phyloP scores from a whole-genome alignment of 1,140 invertebrate species.

The Bilobella aurantiaca region DNA sequence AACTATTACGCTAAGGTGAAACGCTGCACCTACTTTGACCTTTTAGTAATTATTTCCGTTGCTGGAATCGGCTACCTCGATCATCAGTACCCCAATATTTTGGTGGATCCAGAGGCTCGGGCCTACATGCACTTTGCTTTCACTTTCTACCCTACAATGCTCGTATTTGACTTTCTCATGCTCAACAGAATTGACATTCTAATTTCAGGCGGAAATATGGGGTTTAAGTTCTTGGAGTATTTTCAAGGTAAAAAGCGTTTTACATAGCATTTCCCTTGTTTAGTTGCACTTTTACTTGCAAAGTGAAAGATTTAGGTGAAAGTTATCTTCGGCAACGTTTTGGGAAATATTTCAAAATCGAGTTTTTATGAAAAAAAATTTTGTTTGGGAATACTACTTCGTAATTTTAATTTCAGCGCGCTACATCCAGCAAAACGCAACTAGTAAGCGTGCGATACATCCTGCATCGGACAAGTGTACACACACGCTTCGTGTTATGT shows the following conservation, averaged over 20 bases:
- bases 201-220: not conserved
- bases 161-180: not conserved
- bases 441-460: too few species aligned
- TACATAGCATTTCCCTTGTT: too few species aligned
- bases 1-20: not conserved
- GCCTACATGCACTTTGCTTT: not conserved
- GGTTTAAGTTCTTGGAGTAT: not conserved
- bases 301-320: not conserved
- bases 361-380: not conserved
- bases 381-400: not conserved
- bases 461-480: too few species aligned
- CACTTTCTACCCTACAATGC: not conserved
- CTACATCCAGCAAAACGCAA: not conserved
- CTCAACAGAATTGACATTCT: not conserved
- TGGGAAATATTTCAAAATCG: too few species aligned
- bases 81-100: not conserved
- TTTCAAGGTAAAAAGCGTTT: not conserved
- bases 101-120: not conserved
- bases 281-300: too few species aligned
- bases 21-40: not conserved
- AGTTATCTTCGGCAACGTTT: too few species aligned
- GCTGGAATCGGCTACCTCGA: not conserved
- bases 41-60: not conserved
- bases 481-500: not conserved
- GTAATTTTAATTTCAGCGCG: not conserved